Evolutionary conservation across 2,113 vertebrate species (phyloP), one percentile per base, ranked within the genome.

Genomic region (Manacus vitellinus): DNA sequence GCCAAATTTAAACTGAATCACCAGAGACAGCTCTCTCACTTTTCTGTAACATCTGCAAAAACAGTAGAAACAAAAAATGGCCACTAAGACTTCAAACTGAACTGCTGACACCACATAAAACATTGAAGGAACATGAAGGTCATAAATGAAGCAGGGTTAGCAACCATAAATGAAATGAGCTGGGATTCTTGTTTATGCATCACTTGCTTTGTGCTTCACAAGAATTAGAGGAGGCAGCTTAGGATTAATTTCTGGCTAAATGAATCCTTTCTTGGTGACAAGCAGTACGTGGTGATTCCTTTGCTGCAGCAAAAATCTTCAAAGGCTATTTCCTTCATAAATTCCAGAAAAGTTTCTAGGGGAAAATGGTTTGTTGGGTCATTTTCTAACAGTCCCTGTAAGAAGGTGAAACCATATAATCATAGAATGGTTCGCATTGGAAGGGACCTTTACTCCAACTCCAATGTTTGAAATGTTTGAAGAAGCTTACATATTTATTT

Each of bases 201-300:
- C 89, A 74, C 65, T 84, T 81, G 72, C 76, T 91, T 86, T 83
- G 55, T 73, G 59, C 52, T 70, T 82, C 28, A 81, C 39, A 72
- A 87, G 65, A 73, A 82, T 78, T 94, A 89, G 27, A 85, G 58
- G 30, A 71, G 7, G 62, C 27, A 94, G 43, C 33, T 92, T 67
- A 66, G 63, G 81, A 82, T 68, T 91, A 79, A 88, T 68, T 93
- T 94, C 88, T 92, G 43, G 63, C 39, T 89, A 96, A 88, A 88
- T 80, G n/a, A 95, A 83, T 79, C 41, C 41, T 88, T 80, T 85
- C 58, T 73, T 61, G 31, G 52, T 92, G 81, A 89, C 62, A 79
- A 88, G 81, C 62, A 75, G 37, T 86, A 86, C 0, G 0, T 10
- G 25, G 51, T 20, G 23, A 84, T 74, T 92, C 74, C 37, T 83